phyloP scores from a whole-genome alignment of 2,113 vertebrate genomes.

The Crotalus helleri region DNA sequence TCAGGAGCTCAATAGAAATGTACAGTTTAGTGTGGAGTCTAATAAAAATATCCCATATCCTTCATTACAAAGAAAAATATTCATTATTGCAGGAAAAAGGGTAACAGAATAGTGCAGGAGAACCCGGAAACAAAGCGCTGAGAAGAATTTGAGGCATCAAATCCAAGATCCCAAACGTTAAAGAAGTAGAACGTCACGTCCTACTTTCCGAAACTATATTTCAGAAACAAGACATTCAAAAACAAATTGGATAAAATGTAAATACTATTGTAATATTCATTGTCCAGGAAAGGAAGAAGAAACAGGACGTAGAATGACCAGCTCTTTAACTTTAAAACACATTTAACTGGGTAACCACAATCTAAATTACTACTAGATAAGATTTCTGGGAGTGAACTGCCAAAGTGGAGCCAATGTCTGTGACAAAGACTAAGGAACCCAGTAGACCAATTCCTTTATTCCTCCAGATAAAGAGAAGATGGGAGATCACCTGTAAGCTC shows the following conservation, averaged over 20 bases:
- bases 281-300: background rate
- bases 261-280: background rate
- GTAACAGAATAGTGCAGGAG: background rate
- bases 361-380: no score
- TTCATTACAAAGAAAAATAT: background rate
- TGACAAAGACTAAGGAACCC: background rate
- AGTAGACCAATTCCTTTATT: background rate
- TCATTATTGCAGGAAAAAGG: background rate
- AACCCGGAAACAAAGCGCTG: background rate
- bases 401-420: background rate
- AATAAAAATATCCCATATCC: background rate
- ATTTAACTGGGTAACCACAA: background rate
- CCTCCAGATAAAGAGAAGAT: background rate
- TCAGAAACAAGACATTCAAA: background rate
- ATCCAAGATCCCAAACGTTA: background rate
- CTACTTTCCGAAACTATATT: background rate
- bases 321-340: background rate
- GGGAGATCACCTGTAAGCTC: background rate
- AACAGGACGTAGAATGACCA: background rate
- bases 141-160: background rate
- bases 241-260: background rate
- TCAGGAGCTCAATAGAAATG: background rate
- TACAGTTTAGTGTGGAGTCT: background rate
- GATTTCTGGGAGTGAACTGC: background rate
- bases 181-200: background rate